Conservation (phyloP, 2,888 invertebrate species). For the Azorinus chamasolen region DNA sequence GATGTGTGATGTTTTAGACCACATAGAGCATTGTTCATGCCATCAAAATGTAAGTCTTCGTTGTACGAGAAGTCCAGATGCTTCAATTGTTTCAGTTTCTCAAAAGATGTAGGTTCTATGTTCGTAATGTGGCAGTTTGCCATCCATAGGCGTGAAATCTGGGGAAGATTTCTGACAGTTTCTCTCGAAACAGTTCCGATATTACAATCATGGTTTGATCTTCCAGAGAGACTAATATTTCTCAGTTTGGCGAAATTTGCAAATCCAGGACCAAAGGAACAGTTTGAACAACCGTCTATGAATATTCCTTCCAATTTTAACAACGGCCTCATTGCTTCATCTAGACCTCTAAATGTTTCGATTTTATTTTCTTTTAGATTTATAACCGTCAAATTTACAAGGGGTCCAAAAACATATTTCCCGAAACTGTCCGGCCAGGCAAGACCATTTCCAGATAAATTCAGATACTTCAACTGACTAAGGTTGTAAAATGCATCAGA, state of each 20-base stretch:
- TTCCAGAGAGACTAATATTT: conserved; percentile 21
- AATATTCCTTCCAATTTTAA: neutral
- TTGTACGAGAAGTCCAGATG: conserved; percentile 52
- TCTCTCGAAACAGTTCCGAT: neutral
- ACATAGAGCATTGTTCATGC: conserved; percentile 43
- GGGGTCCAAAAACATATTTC: conserved; percentile 16
- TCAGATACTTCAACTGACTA: conserved; percentile 2
- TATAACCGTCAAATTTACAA: conserved; percentile 4
- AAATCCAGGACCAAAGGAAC: conserved; percentile 29
- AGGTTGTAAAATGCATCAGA: conserved; percentile 2
- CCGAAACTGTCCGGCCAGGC: neutral
- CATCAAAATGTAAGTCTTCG: conserved; percentile 31
- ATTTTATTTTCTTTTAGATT: conserved; percentile 12
- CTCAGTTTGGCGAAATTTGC: conserved; percentile 11
- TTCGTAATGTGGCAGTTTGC: conserved; percentile 22
- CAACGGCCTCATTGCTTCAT: conserved; percentile 2
- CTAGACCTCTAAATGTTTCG: conserved; percentile 5
- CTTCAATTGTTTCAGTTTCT: conserved; percentile 23
- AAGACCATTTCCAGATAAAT: conserved; percentile 6
- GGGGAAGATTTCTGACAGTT: conserved; percentile 27
- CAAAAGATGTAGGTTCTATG: conserved; percentile 29
- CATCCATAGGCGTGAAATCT: conserved; percentile 23
- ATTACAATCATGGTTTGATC: neutral
- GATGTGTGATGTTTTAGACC: conserved; percentile 34
- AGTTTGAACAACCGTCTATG: conserved; percentile 7